Percentiles rank a stretch among this genome's conserved stretches.
phyloP scores from a whole-genome alignment of 2,888 invertebrate species.

The Acrocera orbiculus region DNA sequence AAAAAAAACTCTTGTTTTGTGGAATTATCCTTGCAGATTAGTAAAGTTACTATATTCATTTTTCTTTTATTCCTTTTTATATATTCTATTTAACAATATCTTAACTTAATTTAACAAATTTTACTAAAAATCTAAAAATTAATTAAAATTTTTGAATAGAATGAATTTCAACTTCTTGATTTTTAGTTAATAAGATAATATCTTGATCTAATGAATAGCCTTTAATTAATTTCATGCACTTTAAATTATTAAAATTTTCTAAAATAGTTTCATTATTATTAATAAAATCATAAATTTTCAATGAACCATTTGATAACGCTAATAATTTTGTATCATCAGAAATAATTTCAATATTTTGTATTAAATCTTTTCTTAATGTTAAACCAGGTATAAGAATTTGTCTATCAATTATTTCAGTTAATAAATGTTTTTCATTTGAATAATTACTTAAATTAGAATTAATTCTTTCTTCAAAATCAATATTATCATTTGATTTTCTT shows the following conservation, averaged over 20 bases:
- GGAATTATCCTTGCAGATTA: too few relatives aligned
- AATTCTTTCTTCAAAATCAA: conserved; percentile 2
- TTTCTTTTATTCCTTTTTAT: too few relatives aligned
- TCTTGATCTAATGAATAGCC: conserved; percentile 5
- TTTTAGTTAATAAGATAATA: conserved; percentile 7
- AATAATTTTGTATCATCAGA: conserved; percentile 23
- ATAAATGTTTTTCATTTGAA: neutral
- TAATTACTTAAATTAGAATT: neutral
- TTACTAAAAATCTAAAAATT: too few relatives aligned
- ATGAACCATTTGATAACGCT: conserved; percentile 21
- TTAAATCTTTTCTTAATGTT: conserved; percentile 21
- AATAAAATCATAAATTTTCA: conserved; percentile 23
- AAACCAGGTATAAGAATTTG: conserved; percentile 24
- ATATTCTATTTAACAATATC: too few relatives aligned
- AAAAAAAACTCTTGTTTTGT: too few relatives aligned
- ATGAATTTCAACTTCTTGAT: conserved; percentile 8
- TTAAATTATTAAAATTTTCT: neutral
- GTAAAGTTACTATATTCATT: too few relatives aligned
- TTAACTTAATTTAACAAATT: too few relatives aligned
- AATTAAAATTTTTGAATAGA: too few relatives aligned
- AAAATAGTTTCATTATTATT: conserved; percentile 1
- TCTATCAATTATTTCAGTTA: conserved; percentile 21
- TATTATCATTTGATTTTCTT: conserved; percentile 16
- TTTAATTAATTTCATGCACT: conserved; percentile 6
- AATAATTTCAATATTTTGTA: conserved; percentile 23